Percentiles rank a stretch among this genome's conserved stretches.
Evolutionary conservation across 2,888 invertebrate species (phyloP).

Genomic region (Epinotia nisella): DNA sequence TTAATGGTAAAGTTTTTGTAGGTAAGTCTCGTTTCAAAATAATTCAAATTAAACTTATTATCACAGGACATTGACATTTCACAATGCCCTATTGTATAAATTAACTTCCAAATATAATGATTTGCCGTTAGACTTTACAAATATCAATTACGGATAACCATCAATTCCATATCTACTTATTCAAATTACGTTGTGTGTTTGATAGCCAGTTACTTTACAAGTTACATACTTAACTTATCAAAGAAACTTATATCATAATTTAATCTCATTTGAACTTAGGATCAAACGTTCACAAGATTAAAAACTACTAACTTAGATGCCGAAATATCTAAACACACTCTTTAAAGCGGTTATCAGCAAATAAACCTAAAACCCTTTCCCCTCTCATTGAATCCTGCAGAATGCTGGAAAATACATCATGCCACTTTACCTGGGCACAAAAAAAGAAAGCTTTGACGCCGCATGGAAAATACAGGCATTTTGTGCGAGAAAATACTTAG

Average conservation of each 20-base stretch:
- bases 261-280: not conserved
- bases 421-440: constrained; percentile 48
- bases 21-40: not conserved
- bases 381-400: constrained; percentile 57
- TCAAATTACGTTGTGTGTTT: not conserved
- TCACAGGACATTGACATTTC: not conserved
- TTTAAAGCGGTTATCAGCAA: constrained; percentile 52
- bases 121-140: not conserved
- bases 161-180: too few relatives aligned
- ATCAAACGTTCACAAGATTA: not conserved
- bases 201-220: not conserved
- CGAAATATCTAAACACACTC: not conserved
- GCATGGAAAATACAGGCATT: constrained; percentile 26
- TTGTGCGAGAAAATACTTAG: constrained; percentile 3
- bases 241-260: not conserved
- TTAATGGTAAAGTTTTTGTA: constrained; percentile 37
- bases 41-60: constrained; percentile 4
- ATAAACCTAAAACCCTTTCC: constrained; percentile 51
- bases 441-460: constrained; percentile 21
- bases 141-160: too few relatives aligned
- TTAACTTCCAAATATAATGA: not conserved
- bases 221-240: not conserved
- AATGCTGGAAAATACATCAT: constrained; percentile 53
- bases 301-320: not conserved
- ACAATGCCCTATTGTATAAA: not conserved